A percentile compares a stretch with the other conserved stretches of the same genome.
phyloP scores from a whole-genome alignment of 2,113 vertebrate genomes.

The Etheostoma spectabile region DNA sequence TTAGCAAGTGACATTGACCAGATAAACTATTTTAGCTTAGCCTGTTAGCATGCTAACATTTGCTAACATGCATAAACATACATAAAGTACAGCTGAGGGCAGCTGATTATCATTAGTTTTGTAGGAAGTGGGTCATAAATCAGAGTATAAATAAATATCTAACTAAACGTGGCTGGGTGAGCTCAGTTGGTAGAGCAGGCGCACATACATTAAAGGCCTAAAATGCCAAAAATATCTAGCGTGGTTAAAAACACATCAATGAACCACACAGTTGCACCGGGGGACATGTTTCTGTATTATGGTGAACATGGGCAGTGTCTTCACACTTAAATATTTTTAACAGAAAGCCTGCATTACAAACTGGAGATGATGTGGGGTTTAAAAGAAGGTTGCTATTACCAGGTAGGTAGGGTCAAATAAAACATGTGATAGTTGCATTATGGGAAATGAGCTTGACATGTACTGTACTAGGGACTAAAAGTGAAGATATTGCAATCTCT shows the following conservation, averaged over 20 bases:
- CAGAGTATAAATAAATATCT: background rate
- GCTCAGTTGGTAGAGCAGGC: too few species aligned
- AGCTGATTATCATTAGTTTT: background rate
- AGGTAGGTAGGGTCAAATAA: too few species aligned
- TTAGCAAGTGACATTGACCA: background rate
- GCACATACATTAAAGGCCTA: too few species aligned
- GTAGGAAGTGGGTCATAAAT: background rate
- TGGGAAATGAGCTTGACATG: background rate
- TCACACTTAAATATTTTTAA: background rate
- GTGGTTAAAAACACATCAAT: too few species aligned
- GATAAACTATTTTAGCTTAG: background rate
- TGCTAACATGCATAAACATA: too few species aligned
- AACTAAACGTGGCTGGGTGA: too few species aligned
- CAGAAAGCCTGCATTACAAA: background rate
- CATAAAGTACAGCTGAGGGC: too few species aligned
- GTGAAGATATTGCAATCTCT: background rate
- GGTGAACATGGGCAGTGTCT: background rate
- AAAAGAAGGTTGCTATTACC: background rate
- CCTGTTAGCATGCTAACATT: background rate
- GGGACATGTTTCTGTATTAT: too few species aligned
- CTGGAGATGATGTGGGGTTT: background rate
- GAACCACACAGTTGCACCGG: too few species aligned
- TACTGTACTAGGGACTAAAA: background rate
- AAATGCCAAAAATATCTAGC: too few species aligned
- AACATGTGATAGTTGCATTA: background rate